Base-by-base conservation (phyloP, 2,888 invertebrate species). In the Nomada flava region DNA sequence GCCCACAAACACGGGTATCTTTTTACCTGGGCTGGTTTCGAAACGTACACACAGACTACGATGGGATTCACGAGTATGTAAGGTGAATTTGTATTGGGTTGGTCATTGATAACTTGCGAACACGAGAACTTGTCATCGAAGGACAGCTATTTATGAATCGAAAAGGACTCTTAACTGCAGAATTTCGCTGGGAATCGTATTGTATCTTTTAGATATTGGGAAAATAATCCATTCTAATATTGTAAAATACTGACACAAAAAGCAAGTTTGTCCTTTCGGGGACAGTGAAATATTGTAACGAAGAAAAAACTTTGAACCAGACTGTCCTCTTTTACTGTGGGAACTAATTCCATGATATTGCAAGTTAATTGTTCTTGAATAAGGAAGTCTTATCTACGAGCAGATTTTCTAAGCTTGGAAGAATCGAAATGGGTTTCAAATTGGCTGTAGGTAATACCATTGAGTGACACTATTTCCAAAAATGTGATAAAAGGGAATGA, bases 1-100 rank as follows among this genome's bases (percentile, higher is more conserved):
- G 76, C 76, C 79, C 63, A 80, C 79, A 78, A 87, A 86, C 52
- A 77, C 64, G 20, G 62, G 11, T 47, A 60, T 52, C 68, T 68
- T 69, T 23, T 79, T 69, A 47, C 36, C 59, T 57, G 64, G 20
- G 55, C 50, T 62, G 62, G 55, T 68, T 68, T 67, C 62, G 20
- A 42, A 52, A 23, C 50, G 18, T 5, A 20, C 44, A 44, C n/a
- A 44, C 52, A 23, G n/a, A 5, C n/a, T 26, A 0, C 29, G n/a
- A n/a, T 13, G n/a, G 57, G 47, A 64, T 65, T 59, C 69, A 23
- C n/a, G 59, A 7, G 20, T 2, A 3, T 5, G 36, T 36, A 7
- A 42, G 52, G 26, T 44, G 42, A 9, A 20, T 13, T 5, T 23
- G 36, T 29, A 44, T 57, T 73, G 36, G 15, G 7, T 0, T 36